Evolutionary conservation across 2,888 invertebrate species (phyloP), one percentile per base, ranked within the genome.

Genomic region (Andrena camellia): DNA sequence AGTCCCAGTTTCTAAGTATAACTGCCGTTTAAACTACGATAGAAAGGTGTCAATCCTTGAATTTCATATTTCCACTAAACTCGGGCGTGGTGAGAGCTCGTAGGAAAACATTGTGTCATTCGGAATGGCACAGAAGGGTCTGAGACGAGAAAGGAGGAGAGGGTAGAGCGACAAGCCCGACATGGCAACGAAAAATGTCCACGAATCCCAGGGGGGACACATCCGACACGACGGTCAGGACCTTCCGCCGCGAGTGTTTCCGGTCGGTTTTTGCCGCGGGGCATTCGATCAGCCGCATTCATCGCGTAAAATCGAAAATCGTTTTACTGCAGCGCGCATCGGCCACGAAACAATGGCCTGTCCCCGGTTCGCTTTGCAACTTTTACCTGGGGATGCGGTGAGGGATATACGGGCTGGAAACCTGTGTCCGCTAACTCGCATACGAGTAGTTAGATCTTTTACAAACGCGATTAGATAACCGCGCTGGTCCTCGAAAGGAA

Each of bases 261-360:
- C 82, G 80, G 72, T 31, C 0, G 57, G 23, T 50, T 77, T 76
- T 67, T 73, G 66, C 13, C n/a, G 31, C 42, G n/a, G 54, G 66
- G 33, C 33, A 60, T 81, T 79, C 81, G 77, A 86, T 85, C 85
- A 69, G 57, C 42, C 33, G 62, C 79, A 83, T 79, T 83, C 79
- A 86, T 77, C 76, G 77, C 79, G 83, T 73, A 75, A 80, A 86
- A 85, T 86, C 73, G 54, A 66, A 85, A 80, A 85, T 80, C 75
- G 76, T 74, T 76, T 85, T 74, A 69, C 59, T 62, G 70, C 78
- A 50, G 48, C 73, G 68, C 50, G 79, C 79, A 63, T 77, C 76
- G 62, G 70, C 83, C 69, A 33, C 74, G 68, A 69, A 71, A 85
- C 80, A 80, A 78, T 80, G 78, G 75, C 26, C 62, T 33, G 33